Percentiles rank a stretch among this genome's conserved stretches.
phyloP scores from a whole-genome alignment of 2,888 invertebrate species.

The Orthosia cruda region DNA sequence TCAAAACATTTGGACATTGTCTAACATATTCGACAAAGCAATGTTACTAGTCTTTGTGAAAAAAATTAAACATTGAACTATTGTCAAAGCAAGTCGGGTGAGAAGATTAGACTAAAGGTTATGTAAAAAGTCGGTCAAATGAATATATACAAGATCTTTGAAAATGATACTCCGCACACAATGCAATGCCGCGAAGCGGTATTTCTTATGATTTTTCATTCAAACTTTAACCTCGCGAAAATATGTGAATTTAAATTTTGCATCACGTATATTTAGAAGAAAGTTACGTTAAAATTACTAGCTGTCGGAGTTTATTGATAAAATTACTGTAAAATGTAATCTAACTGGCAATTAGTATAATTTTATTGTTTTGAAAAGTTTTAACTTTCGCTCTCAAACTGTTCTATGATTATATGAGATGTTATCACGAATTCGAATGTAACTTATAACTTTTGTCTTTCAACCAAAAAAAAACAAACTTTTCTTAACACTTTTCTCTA shows the following conservation, averaged over 20 bases:
- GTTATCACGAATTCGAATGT: constrained; percentile 48
- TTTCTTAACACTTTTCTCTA: constrained; percentile 16
- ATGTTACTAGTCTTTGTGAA: constrained; percentile 75
- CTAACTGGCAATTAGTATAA: constrained; percentile 61
- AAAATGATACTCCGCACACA: constrained; percentile 61
- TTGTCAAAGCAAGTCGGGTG: constrained; percentile 71
- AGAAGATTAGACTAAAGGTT: constrained; percentile 70
- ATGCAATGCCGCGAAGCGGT: constrained; percentile 65
- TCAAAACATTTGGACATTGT: constrained; percentile 82
- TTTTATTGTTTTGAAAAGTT: constrained; percentile 64
- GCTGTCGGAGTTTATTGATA: constrained; percentile 49
- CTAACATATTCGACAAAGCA: constrained; percentile 80
- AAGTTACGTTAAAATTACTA: constrained; percentile 53
- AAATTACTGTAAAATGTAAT: constrained; percentile 52
- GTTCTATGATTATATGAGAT: constrained; percentile 47
- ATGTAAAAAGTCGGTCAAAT: constrained; percentile 70
- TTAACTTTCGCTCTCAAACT: constrained; percentile 63
- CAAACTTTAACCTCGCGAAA: constrained; percentile 49
- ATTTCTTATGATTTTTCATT: constrained; percentile 54
- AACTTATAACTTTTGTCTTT: background rate
- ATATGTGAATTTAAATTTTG: constrained; percentile 35
- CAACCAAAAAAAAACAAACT: background rate
- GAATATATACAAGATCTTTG: constrained; percentile 67
- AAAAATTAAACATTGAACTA: constrained; percentile 74
- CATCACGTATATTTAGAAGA: constrained; percentile 38